Evolutionary conservation across 2,113 vertebrate species (phyloP), one percentile per base, ranked within the genome.

Genomic region (Piaya cayana): DNA sequence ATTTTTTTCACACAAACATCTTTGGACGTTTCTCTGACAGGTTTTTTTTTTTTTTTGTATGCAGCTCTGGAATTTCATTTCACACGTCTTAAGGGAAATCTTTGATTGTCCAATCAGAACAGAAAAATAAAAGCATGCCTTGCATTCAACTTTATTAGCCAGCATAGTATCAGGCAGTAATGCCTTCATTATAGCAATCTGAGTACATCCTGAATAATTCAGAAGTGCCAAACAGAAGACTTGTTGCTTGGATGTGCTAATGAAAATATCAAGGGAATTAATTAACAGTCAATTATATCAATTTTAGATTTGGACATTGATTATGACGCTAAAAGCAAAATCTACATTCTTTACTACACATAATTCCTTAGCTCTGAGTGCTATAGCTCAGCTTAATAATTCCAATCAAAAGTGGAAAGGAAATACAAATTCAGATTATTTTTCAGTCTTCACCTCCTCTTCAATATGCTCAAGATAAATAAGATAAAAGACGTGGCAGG

Each of bases 271-370:
- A 98, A 98, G 98, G 98, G 98, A 98, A 99, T 99, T 99, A 98
- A 98, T 98, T 99, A 98, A 98, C 98, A 98, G 98, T 99, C 98
- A 98, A 98, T 99, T 98, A 98, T 98, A 98, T 98, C 98, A 98
- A 98, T 98, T 98, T 98, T 97, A 97, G 94, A 96, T 97, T 97
- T 96, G 95, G 98, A 98, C 98, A 97, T 98, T 98, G 98, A 99
- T 98, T 98, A 96, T 91, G 96, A 97, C 1, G 69, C 92, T 92
- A 95, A 97, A 96, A 98, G 97, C 92, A 96, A 97, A 98, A 98
- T 98, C 92, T 96, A 59, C 92, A 37, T 95, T 90, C 88, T 95
- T 79, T 93, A 59, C 75, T 82, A 42, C 53, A 93, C 50, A 64
- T 76, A 74, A 78, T 87, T 75, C 43, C 65, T 92, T 88, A 80